Conservation (phyloP, 2,888 invertebrate genomes). For the Graphium colonna region DNA sequence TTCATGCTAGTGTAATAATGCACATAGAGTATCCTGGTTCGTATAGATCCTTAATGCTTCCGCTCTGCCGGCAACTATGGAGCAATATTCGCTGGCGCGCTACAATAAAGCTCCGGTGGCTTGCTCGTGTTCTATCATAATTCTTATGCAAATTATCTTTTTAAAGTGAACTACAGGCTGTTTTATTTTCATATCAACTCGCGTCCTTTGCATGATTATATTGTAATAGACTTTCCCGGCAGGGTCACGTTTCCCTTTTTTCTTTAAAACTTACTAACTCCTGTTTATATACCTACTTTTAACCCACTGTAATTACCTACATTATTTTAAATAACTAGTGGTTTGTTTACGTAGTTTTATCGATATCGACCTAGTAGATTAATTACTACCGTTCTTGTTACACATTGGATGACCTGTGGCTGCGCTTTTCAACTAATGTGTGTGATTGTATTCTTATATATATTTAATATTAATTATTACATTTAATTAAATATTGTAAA, state of each 20-base stretch:
- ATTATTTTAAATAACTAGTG: no score
- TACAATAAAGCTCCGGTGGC: constrained; percentile 32
- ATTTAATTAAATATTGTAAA: no score
- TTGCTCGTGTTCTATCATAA: constrained; percentile 27
- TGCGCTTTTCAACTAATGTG: no score
- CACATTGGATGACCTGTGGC: no score
- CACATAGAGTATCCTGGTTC: constrained; percentile 23
- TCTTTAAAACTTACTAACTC: no score
- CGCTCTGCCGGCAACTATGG: constrained; percentile 25
- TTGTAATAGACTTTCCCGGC: neutral
- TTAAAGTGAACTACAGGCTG: constrained; percentile 23
- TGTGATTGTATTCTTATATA: no score
- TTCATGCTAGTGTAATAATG: constrained; percentile 2
- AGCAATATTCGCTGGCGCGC: constrained; percentile 33
- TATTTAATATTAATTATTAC: no score
- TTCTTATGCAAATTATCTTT: constrained; percentile 31
- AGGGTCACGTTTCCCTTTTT: neutral
- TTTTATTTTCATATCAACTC: constrained; percentile 23
- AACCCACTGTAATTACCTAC: no score
- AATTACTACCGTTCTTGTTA: no score
- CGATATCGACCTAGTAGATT: no score
- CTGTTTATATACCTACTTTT: no score
- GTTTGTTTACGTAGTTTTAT: no score
- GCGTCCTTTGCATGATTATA: constrained; percentile 13
- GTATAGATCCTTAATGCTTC: constrained; percentile 30